Percentiles rank a stretch among this genome's conserved stretches.
phyloP scores from a whole-genome alignment of 23 tunicate genomes.

The Corella eumyota region DNA sequence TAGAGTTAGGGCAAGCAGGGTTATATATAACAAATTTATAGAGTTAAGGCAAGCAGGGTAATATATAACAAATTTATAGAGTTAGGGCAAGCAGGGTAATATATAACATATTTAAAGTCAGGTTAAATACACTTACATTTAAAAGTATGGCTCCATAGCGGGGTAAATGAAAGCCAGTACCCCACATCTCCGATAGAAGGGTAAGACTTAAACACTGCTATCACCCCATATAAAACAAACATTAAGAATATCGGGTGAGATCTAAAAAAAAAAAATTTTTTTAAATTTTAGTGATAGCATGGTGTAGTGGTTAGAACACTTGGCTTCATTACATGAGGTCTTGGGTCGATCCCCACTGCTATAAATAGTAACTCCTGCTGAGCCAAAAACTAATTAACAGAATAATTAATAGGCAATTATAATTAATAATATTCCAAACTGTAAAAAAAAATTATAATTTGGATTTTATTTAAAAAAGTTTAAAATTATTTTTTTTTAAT shows the following conservation, averaged over 20 bases:
- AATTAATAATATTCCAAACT: no score
- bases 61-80: no score
- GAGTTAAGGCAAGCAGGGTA: no score
- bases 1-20: no score
- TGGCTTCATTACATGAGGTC: no score
- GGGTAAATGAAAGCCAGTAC: slow-evolving; percentile 62
- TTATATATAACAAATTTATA: no score
- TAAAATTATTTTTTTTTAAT: not conserved
- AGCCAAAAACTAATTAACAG: no score
- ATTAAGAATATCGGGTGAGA: slow-evolving; percentile 47
- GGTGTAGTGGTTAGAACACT: not conserved
- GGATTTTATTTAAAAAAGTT: not conserved
- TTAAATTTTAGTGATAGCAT: not conserved
- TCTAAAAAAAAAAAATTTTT: slow-evolving; percentile 1
- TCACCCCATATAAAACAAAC: slow-evolving; percentile 35
- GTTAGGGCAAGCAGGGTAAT: no score
- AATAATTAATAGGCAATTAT: no score
- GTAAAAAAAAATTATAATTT: no score
- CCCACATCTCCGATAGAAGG: slow-evolving; percentile 68
- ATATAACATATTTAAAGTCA: not conserved
- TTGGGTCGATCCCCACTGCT: no score
- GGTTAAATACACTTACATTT: slow-evolving; percentile 23
- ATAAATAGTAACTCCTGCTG: no score
- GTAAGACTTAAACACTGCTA: slow-evolving; percentile 62
- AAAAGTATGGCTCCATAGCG: slow-evolving; percentile 72